A percentile compares a stretch with the other conserved stretches of the same genome.
Conservation (phyloP, 1,140 invertebrate genomes). For the Caerostris extrusa region DNA sequence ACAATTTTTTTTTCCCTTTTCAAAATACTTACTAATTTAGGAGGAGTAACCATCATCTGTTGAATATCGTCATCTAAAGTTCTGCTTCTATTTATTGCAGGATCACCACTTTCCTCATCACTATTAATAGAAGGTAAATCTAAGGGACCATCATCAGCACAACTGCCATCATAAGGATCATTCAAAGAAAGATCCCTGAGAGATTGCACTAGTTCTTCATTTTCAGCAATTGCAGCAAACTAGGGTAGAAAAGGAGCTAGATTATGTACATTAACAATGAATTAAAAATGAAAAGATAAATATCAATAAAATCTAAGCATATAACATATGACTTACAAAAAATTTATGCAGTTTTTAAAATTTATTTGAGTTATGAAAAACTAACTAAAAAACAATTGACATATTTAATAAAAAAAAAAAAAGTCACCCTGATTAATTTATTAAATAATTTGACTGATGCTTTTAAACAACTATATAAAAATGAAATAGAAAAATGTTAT, state of each 20-base stretch:
- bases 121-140: background rate
- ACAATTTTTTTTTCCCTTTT: background rate
- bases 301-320: background rate
- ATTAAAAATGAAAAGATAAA: background rate
- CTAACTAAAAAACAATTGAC: too few relatives aligned
- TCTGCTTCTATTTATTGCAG: background rate
- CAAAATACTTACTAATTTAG: conserved; percentile 10
- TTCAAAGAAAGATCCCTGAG: background rate
- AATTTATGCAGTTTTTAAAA: too few relatives aligned
- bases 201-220: background rate
- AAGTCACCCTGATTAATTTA: too few relatives aligned
- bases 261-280: background rate
- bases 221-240: background rate
- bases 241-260: too few relatives aligned
- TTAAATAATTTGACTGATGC: too few relatives aligned
- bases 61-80: background rate
- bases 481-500: too few relatives aligned
- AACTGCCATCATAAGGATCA: background rate
- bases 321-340: too few relatives aligned
- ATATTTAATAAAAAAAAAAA: too few relatives aligned
- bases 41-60: conserved; percentile 9
- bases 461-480: too few relatives aligned
- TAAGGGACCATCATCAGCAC: background rate
- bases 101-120: background rate
- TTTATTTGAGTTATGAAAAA: too few relatives aligned